phyloP scores from a whole-genome alignment of 1,140 invertebrate species.

The Drosophila grimshawi region DNA sequence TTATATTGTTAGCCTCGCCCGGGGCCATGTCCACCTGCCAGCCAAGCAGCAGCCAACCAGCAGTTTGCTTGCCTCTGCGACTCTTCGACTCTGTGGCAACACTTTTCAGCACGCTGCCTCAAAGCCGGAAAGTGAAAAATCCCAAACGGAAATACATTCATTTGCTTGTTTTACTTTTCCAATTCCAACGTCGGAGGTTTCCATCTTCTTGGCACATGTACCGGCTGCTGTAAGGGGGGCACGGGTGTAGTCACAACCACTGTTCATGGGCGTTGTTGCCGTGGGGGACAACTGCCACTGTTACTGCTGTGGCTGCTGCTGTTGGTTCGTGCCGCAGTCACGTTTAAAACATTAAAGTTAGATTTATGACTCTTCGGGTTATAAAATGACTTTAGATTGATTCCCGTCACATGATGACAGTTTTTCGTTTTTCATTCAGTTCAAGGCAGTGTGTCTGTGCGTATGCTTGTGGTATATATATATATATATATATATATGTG shows the following conservation, averaged over 20 bases:
- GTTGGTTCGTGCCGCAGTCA: constrained; percentile 75
- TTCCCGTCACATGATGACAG: constrained; percentile 84
- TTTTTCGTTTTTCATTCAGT: constrained; percentile 82
- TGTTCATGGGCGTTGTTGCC: constrained; percentile 42
- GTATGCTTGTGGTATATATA: background rate
- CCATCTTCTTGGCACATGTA: constrained; percentile 35
- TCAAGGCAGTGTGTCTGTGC: constrained; percentile 27
- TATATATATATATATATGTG: background rate
- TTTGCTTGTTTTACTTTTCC: constrained; percentile 83
- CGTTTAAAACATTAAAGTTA: constrained; percentile 84
- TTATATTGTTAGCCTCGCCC: constrained; percentile 56
- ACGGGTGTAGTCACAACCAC: too few relatives aligned
- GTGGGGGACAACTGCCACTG: constrained; percentile 16
- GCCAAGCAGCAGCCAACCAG: background rate
- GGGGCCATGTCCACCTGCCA: constrained; percentile 17
- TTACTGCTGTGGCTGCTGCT: constrained; percentile 21
- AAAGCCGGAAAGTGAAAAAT: constrained; percentile 78
- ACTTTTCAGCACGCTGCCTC: constrained; percentile 54
- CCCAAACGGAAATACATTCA: constrained; percentile 83
- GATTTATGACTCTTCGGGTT: constrained; percentile 84
- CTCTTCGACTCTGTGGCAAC: constrained; percentile 44
- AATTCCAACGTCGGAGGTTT: constrained; percentile 73
- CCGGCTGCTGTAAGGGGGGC: background rate
- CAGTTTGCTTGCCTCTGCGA: background rate
- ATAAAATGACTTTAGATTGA: constrained; percentile 85